Percentiles rank a stretch among this genome's conserved stretches.
phyloP scores from a whole-genome alignment of 92 coral and sea anemone species.

The Epizoanthus illoricatus region DNA sequence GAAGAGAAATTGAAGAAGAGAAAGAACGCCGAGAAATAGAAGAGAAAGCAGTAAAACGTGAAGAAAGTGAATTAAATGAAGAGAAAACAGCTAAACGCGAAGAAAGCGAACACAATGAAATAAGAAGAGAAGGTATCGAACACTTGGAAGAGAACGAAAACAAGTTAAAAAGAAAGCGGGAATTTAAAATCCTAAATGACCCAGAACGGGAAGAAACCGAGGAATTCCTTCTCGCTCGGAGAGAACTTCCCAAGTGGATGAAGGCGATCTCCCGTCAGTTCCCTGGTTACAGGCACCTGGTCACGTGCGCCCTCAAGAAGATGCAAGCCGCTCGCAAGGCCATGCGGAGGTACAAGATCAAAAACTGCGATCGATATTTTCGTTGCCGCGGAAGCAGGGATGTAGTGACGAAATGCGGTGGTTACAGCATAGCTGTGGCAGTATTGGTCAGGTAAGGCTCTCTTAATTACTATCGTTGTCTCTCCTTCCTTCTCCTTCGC shows the following conservation, averaged over 20 bases:
- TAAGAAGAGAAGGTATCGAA: background rate
- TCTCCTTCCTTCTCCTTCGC: background rate
- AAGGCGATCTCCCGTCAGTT: background rate
- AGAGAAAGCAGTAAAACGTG: background rate
- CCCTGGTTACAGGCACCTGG: constrained; percentile 18
- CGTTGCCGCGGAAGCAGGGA: constrained; percentile 48
- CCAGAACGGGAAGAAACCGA: background rate
- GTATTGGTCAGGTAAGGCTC: constrained; percentile 35
- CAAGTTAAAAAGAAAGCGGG: background rate
- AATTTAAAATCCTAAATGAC: background rate
- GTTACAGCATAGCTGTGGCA: constrained; percentile 45
- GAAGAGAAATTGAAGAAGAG: background rate
- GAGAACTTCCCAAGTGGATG: constrained; percentile 34
- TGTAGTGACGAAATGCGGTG: constrained; percentile 49
- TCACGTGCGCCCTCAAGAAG: constrained; percentile 31
- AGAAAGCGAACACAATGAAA: background rate
- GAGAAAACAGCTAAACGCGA: background rate
- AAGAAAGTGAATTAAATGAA: background rate
- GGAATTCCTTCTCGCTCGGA: background rate
- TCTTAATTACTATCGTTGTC: background rate
- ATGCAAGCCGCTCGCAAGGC: constrained; percentile 41
- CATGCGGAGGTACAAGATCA: constrained; percentile 20
- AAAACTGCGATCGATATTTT: constrained; percentile 55
- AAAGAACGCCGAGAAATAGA: background rate
- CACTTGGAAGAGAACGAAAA: background rate